Evolutionary conservation across 2,888 invertebrate genomes (phyloP).

Genomic region (Doris montereyensis): DNA sequence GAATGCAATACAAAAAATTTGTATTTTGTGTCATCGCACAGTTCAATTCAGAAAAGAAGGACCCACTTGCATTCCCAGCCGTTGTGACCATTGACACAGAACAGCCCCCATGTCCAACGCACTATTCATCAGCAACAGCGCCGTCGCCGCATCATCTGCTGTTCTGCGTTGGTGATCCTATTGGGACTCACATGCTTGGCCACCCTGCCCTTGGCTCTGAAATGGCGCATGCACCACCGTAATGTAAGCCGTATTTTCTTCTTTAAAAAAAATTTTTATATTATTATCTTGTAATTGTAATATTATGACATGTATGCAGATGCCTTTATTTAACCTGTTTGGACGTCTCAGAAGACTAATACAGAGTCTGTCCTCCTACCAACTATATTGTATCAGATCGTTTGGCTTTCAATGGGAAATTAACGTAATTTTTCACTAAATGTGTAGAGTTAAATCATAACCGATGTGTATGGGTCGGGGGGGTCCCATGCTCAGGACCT

Average conservation of each 20-base stretch:
- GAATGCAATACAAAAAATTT: too few species aligned
- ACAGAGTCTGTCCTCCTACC: too few species aligned
- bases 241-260: slow-evolving; percentile 6
- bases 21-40: too few species aligned
- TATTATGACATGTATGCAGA: too few species aligned
- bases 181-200: slow-evolving; percentile 31
- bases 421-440: too few species aligned
- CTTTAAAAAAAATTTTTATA: background rate
- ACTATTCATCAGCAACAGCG: background rate
- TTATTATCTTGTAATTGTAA: background rate
- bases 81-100: slow-evolving; percentile 34
- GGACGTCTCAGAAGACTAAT: too few species aligned
- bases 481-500: too few species aligned
- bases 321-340: too few species aligned
- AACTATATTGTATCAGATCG: too few species aligned
- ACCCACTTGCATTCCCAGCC: slow-evolving; percentile 6
- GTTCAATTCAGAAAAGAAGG: slow-evolving; percentile 41
- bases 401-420: too few species aligned
- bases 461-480: too few species aligned
- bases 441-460: too few species aligned
- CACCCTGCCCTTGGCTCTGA: slow-evolving; percentile 36
- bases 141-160: slow-evolving; percentile 21
- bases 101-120: background rate
- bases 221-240: slow-evolving; percentile 31
- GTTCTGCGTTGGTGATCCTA: slow-evolving; percentile 18